Evolutionary conservation across 2,113 vertebrate species (phyloP).

Genomic region (pig (Sus scrofa)): T2T-Sscrofa CM000814.6:55033501-55034000

Average conservation of each 20-base stretch:
- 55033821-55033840: fast-evolving
- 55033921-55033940: background rate
- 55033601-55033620: background rate
- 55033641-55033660: background rate
- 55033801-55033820: background rate
- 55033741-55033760: background rate
- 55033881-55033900: background rate
- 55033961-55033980: background rate
- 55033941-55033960: background rate
- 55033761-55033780: background rate
- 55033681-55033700: background rate
- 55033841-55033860: fast-evolving
- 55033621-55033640: background rate
- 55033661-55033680: background rate
- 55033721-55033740: fast-evolving
- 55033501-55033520: background rate
- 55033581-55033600: background rate
- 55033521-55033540: background rate
- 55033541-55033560: background rate
- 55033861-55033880: background rate
- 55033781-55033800: background rate
- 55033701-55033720: too few species aligned
- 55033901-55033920: background rate
- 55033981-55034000: background rate
- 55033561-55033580: background rate